Evolutionary conservation across 2,797 vertebrate genomes (phyloP).

Genomic region (Aldrovandia affinis): DNA sequence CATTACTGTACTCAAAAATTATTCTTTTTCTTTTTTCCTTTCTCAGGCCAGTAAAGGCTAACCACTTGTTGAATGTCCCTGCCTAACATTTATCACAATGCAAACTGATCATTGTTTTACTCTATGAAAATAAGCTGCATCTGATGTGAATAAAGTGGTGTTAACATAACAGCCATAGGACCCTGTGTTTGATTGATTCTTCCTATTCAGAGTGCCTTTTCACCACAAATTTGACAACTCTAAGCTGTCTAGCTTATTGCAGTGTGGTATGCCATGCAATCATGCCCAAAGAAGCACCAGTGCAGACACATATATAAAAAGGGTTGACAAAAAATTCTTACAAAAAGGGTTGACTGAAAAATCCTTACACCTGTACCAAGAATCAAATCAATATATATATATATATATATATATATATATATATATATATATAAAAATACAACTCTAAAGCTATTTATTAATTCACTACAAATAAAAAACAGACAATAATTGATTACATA

Average conservation of each 20-base stretch:
- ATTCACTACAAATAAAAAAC: too few relatives aligned
- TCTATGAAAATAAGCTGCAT: constrained; percentile 74
- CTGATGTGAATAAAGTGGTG: constrained; percentile 67
- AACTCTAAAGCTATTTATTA: too few relatives aligned
- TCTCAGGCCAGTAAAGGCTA: constrained; percentile 42
- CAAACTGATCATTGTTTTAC: constrained; percentile 40
- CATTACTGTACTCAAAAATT: constrained; percentile 55
- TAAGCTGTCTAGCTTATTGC: background rate
- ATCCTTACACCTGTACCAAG: background rate
- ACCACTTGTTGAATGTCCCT: constrained; percentile 54
- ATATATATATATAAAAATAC: too few relatives aligned
- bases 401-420: too few relatives aligned
- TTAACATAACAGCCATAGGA: constrained; percentile 45
- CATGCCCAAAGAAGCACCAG: background rate
- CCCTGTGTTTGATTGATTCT: constrained; percentile 16
- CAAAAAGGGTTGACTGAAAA: background rate
- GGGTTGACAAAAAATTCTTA: too few relatives aligned
- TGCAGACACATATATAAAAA: background rate
- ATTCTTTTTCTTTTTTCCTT: constrained; percentile 42
- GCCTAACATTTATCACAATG: constrained; percentile 36
- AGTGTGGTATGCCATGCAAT: background rate
- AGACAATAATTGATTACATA: too few relatives aligned
- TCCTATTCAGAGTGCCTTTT: background rate
- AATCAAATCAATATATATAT: background rate
- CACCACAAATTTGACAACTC: background rate